Evolutionary conservation across 2,113 vertebrate genomes (phyloP), one percentile per base, ranked within the genome.

Genomic region (Tretioscincus oriximinensis): DNA sequence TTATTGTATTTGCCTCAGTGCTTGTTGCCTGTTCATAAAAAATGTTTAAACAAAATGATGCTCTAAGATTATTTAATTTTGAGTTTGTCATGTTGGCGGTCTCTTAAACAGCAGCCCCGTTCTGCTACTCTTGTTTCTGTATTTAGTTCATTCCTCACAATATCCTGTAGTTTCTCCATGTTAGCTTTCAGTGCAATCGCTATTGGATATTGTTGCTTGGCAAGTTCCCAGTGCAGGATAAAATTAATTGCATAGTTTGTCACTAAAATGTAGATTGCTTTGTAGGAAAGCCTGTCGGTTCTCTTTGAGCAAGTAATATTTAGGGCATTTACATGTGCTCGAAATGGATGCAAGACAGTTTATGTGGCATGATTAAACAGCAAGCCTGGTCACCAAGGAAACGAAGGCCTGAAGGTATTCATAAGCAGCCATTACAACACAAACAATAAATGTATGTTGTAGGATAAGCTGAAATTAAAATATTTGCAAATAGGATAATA

Each of bases 381-480:
- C n/a, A 84, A 63, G 71, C 1, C 3, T 73, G 12, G 86, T 94
- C 72, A 31, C 89, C 88, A 92, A 90, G 92, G 92, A 92, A 94
- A 94, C 89, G 77, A 83, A 83, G 81, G 83, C 73, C 63, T 71
- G 47, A 83, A 51, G 49, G 22, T 85, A 84, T 77, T 82, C n/a
- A 73, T 49, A 73, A 85, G 83, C 9, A 73, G 6, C 78, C 74
- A 58, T 85, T 90, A 29, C 72, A 54, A 74, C 4, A 68, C 51
- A 65, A 90, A 87, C 81, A 88, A 87, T 47, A 87, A 83, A 88
- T 76, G 65, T 2, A 21, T 61, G 7, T 1, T 76, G 69, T 58
- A 68, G 79, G 24, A 88, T 82, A 87, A 84, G 72, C 81, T 78
- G 31, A 89, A 83, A 31, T 84, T 78, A 78, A n/a, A 89, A 85